Percentiles rank a stretch among this genome's conserved stretches.
phyloP scores from a whole-genome alignment of 2,797 vertebrate genomes.

The Argentina silus region DNA sequence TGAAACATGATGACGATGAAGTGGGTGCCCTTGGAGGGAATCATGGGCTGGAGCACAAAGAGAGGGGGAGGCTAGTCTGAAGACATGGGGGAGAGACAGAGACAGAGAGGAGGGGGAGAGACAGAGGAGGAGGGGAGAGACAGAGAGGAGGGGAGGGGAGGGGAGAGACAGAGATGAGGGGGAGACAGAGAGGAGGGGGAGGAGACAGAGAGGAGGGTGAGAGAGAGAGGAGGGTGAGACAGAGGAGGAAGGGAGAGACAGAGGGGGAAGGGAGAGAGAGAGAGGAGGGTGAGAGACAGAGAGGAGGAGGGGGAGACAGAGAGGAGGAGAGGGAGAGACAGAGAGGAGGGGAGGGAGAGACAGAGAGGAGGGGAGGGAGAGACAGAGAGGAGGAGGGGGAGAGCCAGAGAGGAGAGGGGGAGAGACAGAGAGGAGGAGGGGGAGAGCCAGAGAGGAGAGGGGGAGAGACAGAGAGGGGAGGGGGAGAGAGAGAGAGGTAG shows the following conservation, averaged over 20 bases:
- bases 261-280: not conserved
- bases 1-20: conserved; percentile 34
- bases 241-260: too few relatives aligned
- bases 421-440: too few relatives aligned
- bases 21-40: conserved; percentile 35
- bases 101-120: not conserved
- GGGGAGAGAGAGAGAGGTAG: conserved; percentile 10
- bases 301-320: too few relatives aligned
- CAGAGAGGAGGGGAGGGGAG: too few relatives aligned
- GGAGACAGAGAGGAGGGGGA: too few relatives aligned
- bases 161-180: too few relatives aligned
- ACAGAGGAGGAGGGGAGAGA: conserved; percentile 9
- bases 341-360: not conserved
- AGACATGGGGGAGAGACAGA: not conserved
- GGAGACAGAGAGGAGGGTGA: not conserved
- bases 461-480: not conserved
- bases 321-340: not conserved
- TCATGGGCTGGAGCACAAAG: too few relatives aligned
- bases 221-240: too few relatives aligned
- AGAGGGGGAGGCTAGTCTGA: too few relatives aligned
- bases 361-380: not conserved
- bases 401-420: too few relatives aligned
- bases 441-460: not conserved
- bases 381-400: not conserved
- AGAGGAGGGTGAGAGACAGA: not conserved